Conservation (phyloP, 2,113 vertebrate genomes). For the Coturnix japonica region DNA sequence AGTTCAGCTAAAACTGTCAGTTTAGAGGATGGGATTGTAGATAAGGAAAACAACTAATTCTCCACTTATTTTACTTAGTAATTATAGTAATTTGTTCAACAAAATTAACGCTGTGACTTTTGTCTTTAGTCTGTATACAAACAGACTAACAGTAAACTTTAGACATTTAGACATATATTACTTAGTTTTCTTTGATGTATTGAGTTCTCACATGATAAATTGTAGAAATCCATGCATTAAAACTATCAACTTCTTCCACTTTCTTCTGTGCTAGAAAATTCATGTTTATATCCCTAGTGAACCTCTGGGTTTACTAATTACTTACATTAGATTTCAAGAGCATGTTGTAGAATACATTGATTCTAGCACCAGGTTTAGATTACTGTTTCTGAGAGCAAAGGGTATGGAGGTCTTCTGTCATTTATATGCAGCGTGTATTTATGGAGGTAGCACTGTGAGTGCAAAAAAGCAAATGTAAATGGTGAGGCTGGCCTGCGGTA, state of each 20-base stretch:
- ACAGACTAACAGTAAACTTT: background rate
- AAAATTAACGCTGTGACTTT: background rate
- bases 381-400: background rate
- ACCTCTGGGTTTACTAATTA: background rate
- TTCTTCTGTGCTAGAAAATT: background rate
- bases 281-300: background rate
- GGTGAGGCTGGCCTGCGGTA: background rate
- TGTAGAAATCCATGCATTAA: background rate
- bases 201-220: background rate
- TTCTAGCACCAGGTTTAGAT: background rate
- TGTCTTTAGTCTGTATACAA: background rate
- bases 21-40: background rate
- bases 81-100: background rate
- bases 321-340: background rate
- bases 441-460: background rate
- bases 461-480: conserved; percentile 15
- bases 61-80: background rate
- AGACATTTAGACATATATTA: background rate
- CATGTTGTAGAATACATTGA: background rate
- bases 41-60: background rate
- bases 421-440: background rate
- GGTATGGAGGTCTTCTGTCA: background rate
- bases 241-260: background rate
- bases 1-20: background rate
- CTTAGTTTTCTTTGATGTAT: background rate